These are phyloP conservation scores for Eulacestoma nigropectus DNA, from an alignment of 2,113 vertebrate species.

Conservation along the genomic window DNA sequence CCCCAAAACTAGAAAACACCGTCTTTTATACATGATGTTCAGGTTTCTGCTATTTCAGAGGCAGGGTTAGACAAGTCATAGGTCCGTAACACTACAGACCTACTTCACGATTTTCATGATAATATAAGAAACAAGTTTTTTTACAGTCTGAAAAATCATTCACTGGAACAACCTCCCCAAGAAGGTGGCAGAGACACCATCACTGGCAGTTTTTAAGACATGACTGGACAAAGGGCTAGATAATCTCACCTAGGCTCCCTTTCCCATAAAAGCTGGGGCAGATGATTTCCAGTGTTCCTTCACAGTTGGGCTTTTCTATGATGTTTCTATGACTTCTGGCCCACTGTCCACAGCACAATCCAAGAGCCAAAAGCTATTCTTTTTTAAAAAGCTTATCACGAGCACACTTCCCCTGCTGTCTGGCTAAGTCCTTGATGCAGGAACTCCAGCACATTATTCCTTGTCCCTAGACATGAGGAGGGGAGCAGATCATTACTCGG, in stretches of 20 bases:
- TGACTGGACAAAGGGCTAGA: neutral
- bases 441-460: too few relatives aligned
- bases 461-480: neutral
- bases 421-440: neutral
- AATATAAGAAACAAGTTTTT: neutral
- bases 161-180: neutral
- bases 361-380: neutral
- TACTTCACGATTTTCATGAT: neutral
- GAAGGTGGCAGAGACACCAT: neutral
- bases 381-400: neutral
- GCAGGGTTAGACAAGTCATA: neutral
- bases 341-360: neutral
- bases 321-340: neutral
- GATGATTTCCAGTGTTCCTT: neutral
- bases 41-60: neutral
- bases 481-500: rapidly evolving
- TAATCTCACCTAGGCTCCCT: neutral
- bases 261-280: neutral
- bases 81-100: rapidly evolving
- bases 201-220: neutral
- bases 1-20: neutral
- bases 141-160: neutral
- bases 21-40: neutral
- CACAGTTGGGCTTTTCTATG: neutral
- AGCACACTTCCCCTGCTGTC: neutral